Evolutionary conservation across 2,888 invertebrate species (phyloP).

Genomic region (Perdita meconis): DNA sequence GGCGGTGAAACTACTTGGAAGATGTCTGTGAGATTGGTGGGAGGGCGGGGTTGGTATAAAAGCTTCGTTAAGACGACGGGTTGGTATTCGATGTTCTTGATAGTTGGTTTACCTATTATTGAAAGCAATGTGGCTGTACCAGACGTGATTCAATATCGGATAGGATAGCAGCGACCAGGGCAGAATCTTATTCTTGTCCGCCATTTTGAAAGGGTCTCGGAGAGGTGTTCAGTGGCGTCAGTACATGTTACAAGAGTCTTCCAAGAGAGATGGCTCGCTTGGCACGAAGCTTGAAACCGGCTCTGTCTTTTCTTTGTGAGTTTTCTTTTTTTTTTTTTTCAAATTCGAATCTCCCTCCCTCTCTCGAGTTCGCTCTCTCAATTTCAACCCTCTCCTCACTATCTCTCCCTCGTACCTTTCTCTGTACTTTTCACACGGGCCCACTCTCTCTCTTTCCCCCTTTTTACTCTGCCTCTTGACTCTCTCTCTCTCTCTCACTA

Average conservation of each 20-base stretch:
- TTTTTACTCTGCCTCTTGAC: conserved; percentile 32
- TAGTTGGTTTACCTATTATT: conserved; percentile 76
- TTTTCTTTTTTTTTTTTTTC: no score
- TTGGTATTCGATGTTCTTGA: conserved; percentile 18
- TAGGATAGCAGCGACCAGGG: conserved; percentile 82
- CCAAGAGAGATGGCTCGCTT: conserved; percentile 44
- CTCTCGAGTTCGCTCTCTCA: background rate
- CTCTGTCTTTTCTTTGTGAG: no score
- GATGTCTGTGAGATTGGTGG: background rate
- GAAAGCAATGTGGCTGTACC: conserved; percentile 81
- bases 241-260: conserved; percentile 61
- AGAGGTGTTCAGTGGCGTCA: conserved; percentile 55
- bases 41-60: background rate
- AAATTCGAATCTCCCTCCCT: conserved; percentile 6
- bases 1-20: conserved; percentile 1
- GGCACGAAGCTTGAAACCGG: conserved; percentile 32
- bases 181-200: conserved; percentile 82
- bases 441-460: conserved; percentile 39
- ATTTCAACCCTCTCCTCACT: conserved; percentile 1
- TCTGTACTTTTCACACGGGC: conserved; percentile 42
- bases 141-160: conserved; percentile 81
- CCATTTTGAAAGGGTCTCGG: conserved; percentile 74
- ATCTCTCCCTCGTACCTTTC: conserved; percentile 58
- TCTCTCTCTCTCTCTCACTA: conserved; percentile 23
- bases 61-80: conserved; percentile 32